Conservation (phyloP, 2,888 invertebrate genomes). For the Aromia moschata region DNA sequence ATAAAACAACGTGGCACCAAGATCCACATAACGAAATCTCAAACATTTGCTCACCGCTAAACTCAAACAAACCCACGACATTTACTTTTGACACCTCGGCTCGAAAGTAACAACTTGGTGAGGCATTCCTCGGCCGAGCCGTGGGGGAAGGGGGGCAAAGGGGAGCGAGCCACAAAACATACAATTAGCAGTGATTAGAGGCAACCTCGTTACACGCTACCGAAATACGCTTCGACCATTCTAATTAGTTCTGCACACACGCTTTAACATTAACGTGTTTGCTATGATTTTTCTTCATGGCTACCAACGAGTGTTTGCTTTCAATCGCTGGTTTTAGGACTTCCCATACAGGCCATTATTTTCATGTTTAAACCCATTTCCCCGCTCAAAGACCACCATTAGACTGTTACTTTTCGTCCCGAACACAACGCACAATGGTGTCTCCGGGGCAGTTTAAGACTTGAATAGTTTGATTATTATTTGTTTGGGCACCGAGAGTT, state of each 20-base stretch:
- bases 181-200: conserved; percentile 62
- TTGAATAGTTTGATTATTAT: neutral
- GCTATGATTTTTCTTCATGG: conserved; percentile 46
- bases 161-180: conserved; percentile 51
- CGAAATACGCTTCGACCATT: conserved; percentile 62
- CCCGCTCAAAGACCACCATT: neutral
- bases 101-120: conserved; percentile 62
- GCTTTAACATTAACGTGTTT: conserved; percentile 55
- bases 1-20: conserved; percentile 21
- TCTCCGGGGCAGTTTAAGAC: neutral
- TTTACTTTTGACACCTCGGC: conserved; percentile 62
- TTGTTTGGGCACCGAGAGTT: too few species aligned
- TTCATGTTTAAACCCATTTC: neutral
- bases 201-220: conserved; percentile 60
- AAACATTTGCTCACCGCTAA: conserved; percentile 44
- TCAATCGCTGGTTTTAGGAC: conserved; percentile 31
- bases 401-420: neutral
- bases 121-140: conserved; percentile 56
- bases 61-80: conserved; percentile 55
- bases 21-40: conserved; percentile 34
- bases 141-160: conserved; percentile 36
- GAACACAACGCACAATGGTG: neutral
- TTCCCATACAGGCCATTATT: conserved; percentile 10
- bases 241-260: conserved; percentile 60
- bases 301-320: conserved; percentile 33